Evolutionary conservation across 2,113 vertebrate species (phyloP).

Genomic region (Cyprinus carpio): DNA sequence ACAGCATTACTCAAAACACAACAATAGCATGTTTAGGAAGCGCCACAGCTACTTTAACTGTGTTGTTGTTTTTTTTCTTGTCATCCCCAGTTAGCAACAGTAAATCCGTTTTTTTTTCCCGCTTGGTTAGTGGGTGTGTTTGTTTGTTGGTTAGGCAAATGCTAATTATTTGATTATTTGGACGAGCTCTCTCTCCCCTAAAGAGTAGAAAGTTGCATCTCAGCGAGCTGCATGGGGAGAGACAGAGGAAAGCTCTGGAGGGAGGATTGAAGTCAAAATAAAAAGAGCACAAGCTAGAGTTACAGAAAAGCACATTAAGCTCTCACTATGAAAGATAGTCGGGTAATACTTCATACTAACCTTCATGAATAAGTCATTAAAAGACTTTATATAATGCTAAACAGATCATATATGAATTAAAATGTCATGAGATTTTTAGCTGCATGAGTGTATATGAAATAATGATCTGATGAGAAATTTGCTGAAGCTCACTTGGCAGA

Average conservation of each 20-base stretch:
- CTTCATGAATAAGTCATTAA: slow-evolving; percentile 19
- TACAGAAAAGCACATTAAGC: slow-evolving; percentile 8
- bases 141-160: slow-evolving; percentile 65
- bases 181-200: slow-evolving; percentile 47
- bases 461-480: background rate
- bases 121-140: slow-evolving; percentile 68
- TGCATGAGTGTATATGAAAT: background rate
- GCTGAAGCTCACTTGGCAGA: background rate
- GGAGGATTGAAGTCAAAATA: background rate
- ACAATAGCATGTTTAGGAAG: slow-evolving; percentile 42
- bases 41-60: slow-evolving; percentile 37
- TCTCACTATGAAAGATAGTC: background rate
- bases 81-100: slow-evolving; percentile 70
- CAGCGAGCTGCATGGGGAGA: no score
- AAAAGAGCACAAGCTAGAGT: slow-evolving; percentile 9
- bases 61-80: slow-evolving; percentile 54
- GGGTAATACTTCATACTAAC: background rate
- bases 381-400: background rate
- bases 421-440: background rate
- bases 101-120: slow-evolving; percentile 63
- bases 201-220: slow-evolving; percentile 33
- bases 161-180: slow-evolving; percentile 62
- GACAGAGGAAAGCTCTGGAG: slow-evolving; percentile 3
- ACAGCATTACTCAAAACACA: slow-evolving; percentile 30
- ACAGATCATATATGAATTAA: background rate